Evolutionary conservation across 2,113 vertebrate genomes (phyloP).

Genomic region (Platysteira castanea): DNA sequence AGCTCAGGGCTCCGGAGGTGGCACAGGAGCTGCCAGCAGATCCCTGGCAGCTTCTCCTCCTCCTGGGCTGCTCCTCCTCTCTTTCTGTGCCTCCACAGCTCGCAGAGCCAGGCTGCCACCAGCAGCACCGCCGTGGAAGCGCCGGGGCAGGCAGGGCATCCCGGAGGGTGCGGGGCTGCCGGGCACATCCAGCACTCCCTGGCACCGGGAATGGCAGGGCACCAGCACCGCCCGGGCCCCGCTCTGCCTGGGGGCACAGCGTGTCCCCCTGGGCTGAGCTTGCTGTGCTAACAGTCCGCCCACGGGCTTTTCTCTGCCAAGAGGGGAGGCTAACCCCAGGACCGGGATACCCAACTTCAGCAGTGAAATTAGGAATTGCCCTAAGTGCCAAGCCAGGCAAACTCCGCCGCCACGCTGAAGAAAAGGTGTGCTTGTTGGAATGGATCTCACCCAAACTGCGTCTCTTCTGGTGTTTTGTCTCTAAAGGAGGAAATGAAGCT

Average conservation of each 20-base stretch:
- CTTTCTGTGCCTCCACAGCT: not conserved
- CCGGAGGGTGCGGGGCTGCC: not conserved
- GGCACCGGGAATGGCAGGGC: not conserved
- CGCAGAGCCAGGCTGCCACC: not conserved
- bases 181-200: not conserved
- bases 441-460: fast-evolving
- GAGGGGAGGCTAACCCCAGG: too few relatives aligned
- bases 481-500: not conserved
- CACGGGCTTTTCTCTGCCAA: not conserved
- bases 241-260: not conserved
- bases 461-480: not conserved
- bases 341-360: not conserved
- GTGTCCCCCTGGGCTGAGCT: not conserved
- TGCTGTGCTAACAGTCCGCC: too few relatives aligned
- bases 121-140: not conserved
- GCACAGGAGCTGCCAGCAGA: not conserved
- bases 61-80: not conserved
- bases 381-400: not conserved
- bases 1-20: not conserved
- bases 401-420: not conserved
- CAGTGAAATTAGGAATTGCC: not conserved
- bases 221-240: not conserved
- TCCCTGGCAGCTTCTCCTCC: too few relatives aligned
- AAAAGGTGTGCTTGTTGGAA: not conserved
- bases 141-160: not conserved